Evolutionary conservation across 2,113 vertebrate genomes (phyloP).

Genomic region (Pyxicephalus adspersus): DNA sequence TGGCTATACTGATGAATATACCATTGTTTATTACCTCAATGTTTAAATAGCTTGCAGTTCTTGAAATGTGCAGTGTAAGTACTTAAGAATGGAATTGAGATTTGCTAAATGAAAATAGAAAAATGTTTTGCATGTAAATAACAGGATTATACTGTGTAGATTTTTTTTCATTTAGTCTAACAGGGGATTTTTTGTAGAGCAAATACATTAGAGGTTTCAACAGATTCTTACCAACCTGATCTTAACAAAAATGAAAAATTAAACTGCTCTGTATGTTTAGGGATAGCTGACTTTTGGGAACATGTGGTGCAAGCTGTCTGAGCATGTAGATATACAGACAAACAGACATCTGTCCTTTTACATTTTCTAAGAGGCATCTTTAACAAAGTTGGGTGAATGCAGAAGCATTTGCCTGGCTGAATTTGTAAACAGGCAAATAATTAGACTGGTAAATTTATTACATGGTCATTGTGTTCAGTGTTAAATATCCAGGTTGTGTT

Average conservation of each 20-base stretch:
- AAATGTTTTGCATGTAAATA: constrained; percentile 26
- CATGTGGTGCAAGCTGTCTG: no score
- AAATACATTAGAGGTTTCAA: not conserved
- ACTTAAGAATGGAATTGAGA: constrained; percentile 12
- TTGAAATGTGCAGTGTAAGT: constrained; percentile 24
- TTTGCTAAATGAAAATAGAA: constrained; percentile 9
- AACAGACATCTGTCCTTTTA: no score
- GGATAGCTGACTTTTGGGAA: no score
- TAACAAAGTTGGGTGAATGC: no score
- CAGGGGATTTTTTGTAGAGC: not conserved
- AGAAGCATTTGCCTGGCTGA: no score
- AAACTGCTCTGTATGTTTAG: no score
- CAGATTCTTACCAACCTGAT: not conserved
- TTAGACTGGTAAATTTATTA: no score
- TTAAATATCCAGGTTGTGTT: no score
- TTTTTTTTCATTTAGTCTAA: not conserved
- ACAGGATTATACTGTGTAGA: not conserved
- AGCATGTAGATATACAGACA: no score
- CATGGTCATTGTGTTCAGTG: no score
- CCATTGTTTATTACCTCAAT: constrained; percentile 45
- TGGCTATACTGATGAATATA: constrained; percentile 32
- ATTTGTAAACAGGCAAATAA: no score
- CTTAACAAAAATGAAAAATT: not conserved
- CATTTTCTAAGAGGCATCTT: no score
- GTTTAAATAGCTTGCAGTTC: constrained; percentile 42